A percentile compares a stretch with the other conserved stretches of the same genome.
Conservation (phyloP, 1,140 invertebrate genomes). For the Coelopa frigida region DNA sequence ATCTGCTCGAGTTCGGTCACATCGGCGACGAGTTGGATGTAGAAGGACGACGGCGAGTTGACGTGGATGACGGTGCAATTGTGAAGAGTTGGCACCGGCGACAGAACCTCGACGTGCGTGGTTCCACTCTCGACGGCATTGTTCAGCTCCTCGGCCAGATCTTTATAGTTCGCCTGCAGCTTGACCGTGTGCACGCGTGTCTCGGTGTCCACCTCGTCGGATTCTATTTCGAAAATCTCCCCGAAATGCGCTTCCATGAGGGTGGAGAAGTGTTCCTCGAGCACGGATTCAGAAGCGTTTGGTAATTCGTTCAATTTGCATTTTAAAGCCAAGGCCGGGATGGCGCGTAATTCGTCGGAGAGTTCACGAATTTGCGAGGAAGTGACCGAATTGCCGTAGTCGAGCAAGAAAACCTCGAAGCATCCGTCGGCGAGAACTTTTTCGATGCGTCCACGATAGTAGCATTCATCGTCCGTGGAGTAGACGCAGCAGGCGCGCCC, state of each 20-base stretch:
- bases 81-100: slow-evolving; percentile 26
- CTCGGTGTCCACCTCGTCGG: slow-evolving; percentile 10
- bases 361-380: slow-evolving; percentile 52
- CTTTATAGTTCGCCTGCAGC: slow-evolving; percentile 29
- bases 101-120: slow-evolving; percentile 16
- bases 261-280: slow-evolving; percentile 26
- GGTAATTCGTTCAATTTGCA: slow-evolving; percentile 48
- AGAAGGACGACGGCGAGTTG: slow-evolving; percentile 55
- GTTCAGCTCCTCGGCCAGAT: slow-evolving; percentile 32
- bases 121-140: slow-evolving; percentile 18
- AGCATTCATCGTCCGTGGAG: slow-evolving; percentile 59
- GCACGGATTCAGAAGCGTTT: slow-evolving; percentile 16
- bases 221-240: slow-evolving; percentile 32
- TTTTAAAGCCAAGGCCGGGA: slow-evolving; percentile 53
- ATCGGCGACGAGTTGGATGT: slow-evolving; percentile 54
- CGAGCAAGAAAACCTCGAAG: slow-evolving; percentile 58
- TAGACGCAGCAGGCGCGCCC: slow-evolving; percentile 57
- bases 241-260: slow-evolving; percentile 36
- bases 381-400: slow-evolving; percentile 61
- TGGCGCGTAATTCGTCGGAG: slow-evolving; percentile 52
- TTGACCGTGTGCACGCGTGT: slow-evolving; percentile 16
- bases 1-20: slow-evolving; percentile 52
- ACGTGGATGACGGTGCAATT: slow-evolving; percentile 51
- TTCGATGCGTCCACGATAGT: slow-evolving; percentile 60
- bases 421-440: slow-evolving; percentile 49